These are phyloP conservation scores for Oopsacas minuta DNA, from an alignment of 37 sponge, comb jelly and placozoan genomes.

Conservation along the genomic window DNA sequence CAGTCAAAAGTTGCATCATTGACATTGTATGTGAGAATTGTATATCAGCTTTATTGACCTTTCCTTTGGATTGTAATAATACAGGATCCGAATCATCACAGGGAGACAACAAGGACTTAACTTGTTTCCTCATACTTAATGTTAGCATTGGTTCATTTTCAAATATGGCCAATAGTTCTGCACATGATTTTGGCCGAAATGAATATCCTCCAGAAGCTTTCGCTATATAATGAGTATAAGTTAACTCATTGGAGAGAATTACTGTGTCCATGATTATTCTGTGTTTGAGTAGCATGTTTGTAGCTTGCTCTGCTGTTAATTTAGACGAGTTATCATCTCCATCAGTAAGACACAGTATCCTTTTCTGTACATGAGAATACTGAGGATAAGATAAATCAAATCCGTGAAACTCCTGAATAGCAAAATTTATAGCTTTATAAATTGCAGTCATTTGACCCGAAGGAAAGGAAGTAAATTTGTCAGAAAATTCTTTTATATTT, in stretches of 20 bases:
- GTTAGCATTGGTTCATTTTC: not conserved
- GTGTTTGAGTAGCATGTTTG: not conserved
- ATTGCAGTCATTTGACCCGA: not conserved
- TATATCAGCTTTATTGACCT: not conserved
- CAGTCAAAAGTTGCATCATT: not conserved
- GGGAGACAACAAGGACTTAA: not conserved
- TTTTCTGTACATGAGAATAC: not conserved
- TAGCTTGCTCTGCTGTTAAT: not conserved
- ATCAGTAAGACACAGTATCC: constrained; percentile 24
- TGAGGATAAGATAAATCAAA: not conserved
- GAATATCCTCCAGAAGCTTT: not conserved
- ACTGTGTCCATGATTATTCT: not conserved
- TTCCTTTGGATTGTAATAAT: not conserved
- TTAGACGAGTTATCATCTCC: constrained; percentile 15
- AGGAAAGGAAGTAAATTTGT: not conserved
- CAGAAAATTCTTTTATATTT: not conserved
- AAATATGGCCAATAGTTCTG: not conserved
- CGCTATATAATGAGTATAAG: not conserved
- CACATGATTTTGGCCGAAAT: not conserved
- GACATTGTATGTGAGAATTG: not conserved
- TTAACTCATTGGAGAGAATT: not conserved
- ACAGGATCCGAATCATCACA: not conserved
- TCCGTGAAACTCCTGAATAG: not conserved
- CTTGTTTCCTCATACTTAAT: not conserved
- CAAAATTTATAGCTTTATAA: not conserved